Percentiles rank a stretch among this genome's conserved stretches.
These are phyloP conservation scores for Microcebus ravelobensis DNA, from an alignment of 2,113 vertebrate genomes.

Conservation along the genomic window DNA sequence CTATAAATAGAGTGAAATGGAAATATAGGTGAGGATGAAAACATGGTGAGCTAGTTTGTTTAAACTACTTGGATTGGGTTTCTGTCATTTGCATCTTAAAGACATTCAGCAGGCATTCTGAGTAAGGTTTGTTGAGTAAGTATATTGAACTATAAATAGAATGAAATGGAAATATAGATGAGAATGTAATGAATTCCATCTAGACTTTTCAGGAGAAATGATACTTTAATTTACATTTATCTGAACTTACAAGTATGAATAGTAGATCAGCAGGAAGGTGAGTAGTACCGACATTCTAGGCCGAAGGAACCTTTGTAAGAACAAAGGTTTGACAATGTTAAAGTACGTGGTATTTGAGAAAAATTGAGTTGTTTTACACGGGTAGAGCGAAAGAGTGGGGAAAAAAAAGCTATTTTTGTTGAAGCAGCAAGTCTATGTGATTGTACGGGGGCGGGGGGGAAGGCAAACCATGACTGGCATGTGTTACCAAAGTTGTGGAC, in stretches of 20 bases:
- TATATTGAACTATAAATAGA: slow-evolving; percentile 41
- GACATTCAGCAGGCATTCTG: not conserved
- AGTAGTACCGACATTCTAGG: not conserved
- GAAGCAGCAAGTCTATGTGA: not conserved
- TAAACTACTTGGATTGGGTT: slow-evolving; percentile 35
- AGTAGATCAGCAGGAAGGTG: not conserved
- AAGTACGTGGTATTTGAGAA: not conserved
- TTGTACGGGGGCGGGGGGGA: not conserved
- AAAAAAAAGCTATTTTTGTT: slow-evolving; percentile 1
- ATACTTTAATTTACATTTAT: slow-evolving; percentile 37
- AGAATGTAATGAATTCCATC: not conserved
- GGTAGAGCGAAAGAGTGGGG: not conserved
- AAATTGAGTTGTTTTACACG: not conserved
- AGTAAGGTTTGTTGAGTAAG: slow-evolving; percentile 31
- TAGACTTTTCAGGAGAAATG: not conserved
- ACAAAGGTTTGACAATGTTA: slow-evolving; percentile 24
- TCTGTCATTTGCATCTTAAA: slow-evolving; percentile 24
- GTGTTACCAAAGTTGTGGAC: not conserved
- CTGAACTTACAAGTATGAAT: not conserved
- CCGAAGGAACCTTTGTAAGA: not conserved
- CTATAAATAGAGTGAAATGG: slow-evolving; percentile 24
- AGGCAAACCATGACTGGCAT: not conserved
- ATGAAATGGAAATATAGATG: not conserved
- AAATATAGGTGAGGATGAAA: not conserved
- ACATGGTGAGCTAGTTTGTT: slow-evolving; percentile 8